Evolutionary conservation across 2,888 invertebrate species (phyloP), one percentile per base, ranked within the genome.

Genomic region (Exephanes ischioxanthus): DNA sequence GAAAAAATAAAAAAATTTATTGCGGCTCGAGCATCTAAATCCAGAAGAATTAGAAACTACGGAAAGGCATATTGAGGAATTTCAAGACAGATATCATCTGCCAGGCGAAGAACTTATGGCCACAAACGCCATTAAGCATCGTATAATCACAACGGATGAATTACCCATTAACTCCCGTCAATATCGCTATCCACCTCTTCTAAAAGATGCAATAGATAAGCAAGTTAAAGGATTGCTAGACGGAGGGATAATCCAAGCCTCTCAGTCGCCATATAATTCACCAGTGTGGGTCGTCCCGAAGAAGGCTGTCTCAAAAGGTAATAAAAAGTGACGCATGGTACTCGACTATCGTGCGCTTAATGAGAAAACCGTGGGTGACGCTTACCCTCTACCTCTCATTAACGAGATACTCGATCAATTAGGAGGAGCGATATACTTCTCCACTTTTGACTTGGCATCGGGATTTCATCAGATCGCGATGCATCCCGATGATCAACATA

Each of bases 21-120:
- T 73, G 3, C 58, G 72, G 3, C 51, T 80, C 11, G 71, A 78
- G 41, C 87, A 85, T 75, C 1, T 75, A 19, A 58, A 75, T 9
- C 0, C 22, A 14, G 75, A 75, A 67, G 75, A 75, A 3, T 9
- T n/a, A 63, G 55, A 48, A 53, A 53, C 22, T 66, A n/a, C 63
- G 16, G 3, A 41, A 14, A 16, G 33, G 9, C 53, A 55, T 63
- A 76, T n/a, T n/a, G n/a, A 19, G 2, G 30, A 58, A n/a, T 37
- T 48, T 58, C 33, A 76, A 26, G 61, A 63, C 22, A 26, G 37
- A 37, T 80, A 67, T 48, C 41, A 73, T 53, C 33, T 80, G 14
- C 71, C 70, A 5, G 53, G 61, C 0, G 58, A 80, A 5, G n/a
- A 16, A 6, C 19, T 80, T 41, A 14, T 53, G 16, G 37, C 61